A percentile compares a stretch with the other conserved stretches of the same genome.
Conservation (phyloP, 2,113 vertebrate species). For the Pelecanoides urinatrix region DNA sequence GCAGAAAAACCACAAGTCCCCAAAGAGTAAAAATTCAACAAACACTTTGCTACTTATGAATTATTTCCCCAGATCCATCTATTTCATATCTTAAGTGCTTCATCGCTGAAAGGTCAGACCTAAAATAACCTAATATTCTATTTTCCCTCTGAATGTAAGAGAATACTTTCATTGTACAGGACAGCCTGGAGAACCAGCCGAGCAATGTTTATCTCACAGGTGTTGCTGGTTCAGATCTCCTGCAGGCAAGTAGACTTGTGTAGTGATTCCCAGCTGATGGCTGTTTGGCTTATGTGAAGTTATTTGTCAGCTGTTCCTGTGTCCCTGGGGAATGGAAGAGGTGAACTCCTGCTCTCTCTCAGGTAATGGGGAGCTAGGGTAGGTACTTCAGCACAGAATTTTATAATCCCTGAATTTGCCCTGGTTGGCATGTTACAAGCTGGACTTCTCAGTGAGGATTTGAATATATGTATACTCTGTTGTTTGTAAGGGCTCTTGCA, state of each 20-base stretch:
- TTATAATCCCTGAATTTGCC: neutral
- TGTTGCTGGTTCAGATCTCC: neutral
- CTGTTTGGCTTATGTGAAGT: neutral
- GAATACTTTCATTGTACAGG: neutral
- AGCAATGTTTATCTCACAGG: neutral
- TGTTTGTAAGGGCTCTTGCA: neutral
- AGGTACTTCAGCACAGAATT: neutral
- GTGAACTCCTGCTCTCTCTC: neutral
- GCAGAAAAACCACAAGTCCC: neutral
- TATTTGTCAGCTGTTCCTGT: neutral
- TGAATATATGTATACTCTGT: neutral
- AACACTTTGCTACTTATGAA: neutral
- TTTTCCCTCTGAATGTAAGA: neutral
- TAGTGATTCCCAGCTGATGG: neutral
- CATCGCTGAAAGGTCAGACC: neutral
- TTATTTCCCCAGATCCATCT: conserved; percentile 4
- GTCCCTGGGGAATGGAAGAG: neutral
- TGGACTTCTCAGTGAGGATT: neutral
- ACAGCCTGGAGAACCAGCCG: neutral
- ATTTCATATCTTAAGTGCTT: neutral
- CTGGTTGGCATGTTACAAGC: neutral
- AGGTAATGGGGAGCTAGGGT: neutral
- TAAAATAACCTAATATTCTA: neutral
- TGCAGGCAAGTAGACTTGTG: neutral
- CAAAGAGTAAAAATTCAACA: neutral